Evolutionary conservation across 2,888 invertebrate genomes (phyloP), one percentile per base, ranked within the genome.

Genomic region (Philereme transversata): DNA sequence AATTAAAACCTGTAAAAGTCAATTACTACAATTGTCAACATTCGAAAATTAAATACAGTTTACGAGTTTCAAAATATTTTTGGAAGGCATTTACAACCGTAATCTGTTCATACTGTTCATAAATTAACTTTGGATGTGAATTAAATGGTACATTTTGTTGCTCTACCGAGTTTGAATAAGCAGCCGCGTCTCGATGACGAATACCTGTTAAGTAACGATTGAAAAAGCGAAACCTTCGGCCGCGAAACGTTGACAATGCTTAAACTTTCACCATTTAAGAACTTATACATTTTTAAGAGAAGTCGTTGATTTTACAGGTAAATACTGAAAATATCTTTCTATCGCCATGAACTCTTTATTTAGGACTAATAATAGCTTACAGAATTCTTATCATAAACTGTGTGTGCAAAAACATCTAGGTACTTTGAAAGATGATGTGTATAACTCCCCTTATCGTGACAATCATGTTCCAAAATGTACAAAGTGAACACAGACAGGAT

Each of bases 211-310:
- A 84, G 88, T 87, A 90, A 90, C 81, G 81, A 84, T 86, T 87
- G 85, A 88, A 88, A 88, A 88, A 87, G 85, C 86, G 87, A 88
- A 89, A 89, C 88, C 88, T 88, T 88, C 83, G 81, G 75, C 82
- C 75, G 81, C 83, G 80, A 82, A 83, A 79, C 84, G 80, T 77
- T 84, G 79, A 82, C 84, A 83, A 83, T 86, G 75, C 79, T 80
- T 76, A 83, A 84, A 87, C 90, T 90, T 90, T 90, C 90, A 86
- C 89, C 82, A 22, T 22, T 22, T 22, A 22, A 22, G 22, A 22
- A 22, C 22, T 22, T 22, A 22, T 22, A 22, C 22, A 22, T 22
- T 22, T 22, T 22, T 22, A 22, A 68, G 70, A 60, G 56, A 60
- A 60, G 45, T 60, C 60, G 3, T 22, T 64, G 61, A 45, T 35